phyloP scores from a whole-genome alignment of 1,140 invertebrate genomes.

The Plectrocnemia conspersa region DNA sequence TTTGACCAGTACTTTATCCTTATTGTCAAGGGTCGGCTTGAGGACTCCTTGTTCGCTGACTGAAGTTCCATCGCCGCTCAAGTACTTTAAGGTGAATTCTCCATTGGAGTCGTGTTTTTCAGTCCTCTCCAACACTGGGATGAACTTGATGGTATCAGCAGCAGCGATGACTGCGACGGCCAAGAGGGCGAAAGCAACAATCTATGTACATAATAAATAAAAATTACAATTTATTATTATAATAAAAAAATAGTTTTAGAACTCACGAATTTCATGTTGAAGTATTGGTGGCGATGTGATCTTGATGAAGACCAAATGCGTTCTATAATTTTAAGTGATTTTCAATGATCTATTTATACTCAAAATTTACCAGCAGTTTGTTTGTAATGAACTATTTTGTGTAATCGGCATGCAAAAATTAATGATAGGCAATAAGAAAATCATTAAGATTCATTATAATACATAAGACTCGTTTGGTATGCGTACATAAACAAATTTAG shows the following conservation, averaged over 20 bases:
- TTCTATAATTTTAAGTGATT: no score
- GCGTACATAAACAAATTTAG: no score
- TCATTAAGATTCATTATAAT: no score
- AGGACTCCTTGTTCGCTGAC: constrained; percentile 29
- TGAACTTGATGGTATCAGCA: constrained; percentile 16
- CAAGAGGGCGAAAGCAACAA: constrained; percentile 14
- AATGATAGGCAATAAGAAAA: no score
- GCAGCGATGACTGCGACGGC: constrained; percentile 18
- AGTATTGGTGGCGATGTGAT: no score
- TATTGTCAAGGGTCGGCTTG: constrained; percentile 26
- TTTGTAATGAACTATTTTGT: no score
- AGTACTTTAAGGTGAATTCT: constrained; percentile 35
- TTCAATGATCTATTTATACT: no score
- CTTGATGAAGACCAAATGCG: no score
- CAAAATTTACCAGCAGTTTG: no score
- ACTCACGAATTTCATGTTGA: constrained; percentile 18
- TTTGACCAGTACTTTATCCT: constrained; percentile 29
- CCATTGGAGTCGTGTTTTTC: constrained; percentile 34
- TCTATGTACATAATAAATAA: constrained; percentile 14
- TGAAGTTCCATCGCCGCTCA: constrained; percentile 30
- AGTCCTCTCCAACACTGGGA: constrained; percentile 33
- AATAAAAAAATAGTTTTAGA: no score
- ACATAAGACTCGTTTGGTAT: no score
- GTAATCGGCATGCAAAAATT: no score
- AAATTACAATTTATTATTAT: constrained; percentile 1